Evolutionary conservation across 2,888 invertebrate genomes (phyloP), one percentile per base, ranked within the genome.

Genomic region (Eurytoma adleriae): DNA sequence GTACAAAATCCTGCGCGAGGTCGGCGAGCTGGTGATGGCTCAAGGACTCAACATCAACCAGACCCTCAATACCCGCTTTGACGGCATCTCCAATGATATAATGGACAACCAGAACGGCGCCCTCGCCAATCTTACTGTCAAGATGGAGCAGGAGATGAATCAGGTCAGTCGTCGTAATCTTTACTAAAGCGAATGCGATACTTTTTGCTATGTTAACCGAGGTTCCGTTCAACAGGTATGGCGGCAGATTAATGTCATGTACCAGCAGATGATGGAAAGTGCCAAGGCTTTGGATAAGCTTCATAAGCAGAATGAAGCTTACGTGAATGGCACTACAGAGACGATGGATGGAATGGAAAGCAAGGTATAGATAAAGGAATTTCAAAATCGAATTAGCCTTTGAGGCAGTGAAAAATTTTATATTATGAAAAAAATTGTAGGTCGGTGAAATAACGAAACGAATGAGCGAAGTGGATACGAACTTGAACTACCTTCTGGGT

Each of bases 171-270:
- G 5, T n/a, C 20, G 13, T 59, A 18, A 71, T 12, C 54, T 30
- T 64, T 56, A 40, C 30, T 14, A 30, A 24, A 40, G 40, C 1
- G 1, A 40, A 1, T 4, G 2, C 24, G 14, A 14, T 4, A 2
- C 14, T 14, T 61, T 13, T 27, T 61, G 3, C 14, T 24, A 12
- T 54, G 10, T n/a, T n/a, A 14, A 54, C 54, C n/a, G 54, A 54
- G 54, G 54, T 54, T 12, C 16, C n/a, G 14, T 68, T 73, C 69
- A 78, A 40, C 59, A 52, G 90, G 96, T 97, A 18, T 97, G 97
- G 97, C 92, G 96, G 27, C 97, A 97, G 90, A 97, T 97, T 85
- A 96, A 96, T 83, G 95, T 96, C 78, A 96, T 97, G 96, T 95
- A 96, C 89, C 94, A 95, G 86, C 96, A 97, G 89, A 94, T 97